Base-by-base conservation (phyloP, 2,888 invertebrate genomes). In the Laothoe populi region DNA sequence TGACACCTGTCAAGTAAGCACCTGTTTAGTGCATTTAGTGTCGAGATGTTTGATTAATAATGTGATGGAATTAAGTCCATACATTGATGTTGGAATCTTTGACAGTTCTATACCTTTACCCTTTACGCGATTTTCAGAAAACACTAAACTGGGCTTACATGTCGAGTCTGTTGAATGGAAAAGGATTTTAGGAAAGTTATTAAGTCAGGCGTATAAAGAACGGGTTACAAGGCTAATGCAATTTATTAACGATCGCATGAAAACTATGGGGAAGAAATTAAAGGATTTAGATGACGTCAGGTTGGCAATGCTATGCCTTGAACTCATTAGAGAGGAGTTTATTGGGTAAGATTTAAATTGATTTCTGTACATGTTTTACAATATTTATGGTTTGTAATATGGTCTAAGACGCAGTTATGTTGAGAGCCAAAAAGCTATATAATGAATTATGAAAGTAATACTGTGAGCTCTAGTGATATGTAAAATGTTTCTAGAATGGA, bases 101-200 rank as follows among this genome's bases (percentile, higher is more conserved):
- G 38, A 10, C 35, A 10, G 10, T 10, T 26, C 4, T 7, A 7
- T 26, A 26, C 26, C 23, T 24, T 53, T 38, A 57, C 19, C 10
- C 0, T 19, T n/a, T n/a, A 57, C 35, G 19, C 13, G 11, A 49
- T 40, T 57, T 73, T 77, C 70, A 95, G 96, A 95, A 60, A 92
- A 94, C 69, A 92, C 95, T 40, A 95, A 95, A 83, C 80, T 94
- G 31, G 95, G 94, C 0, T 82, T 98, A 40, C 87, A 95, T 49
- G 94, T 96, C 8, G 97, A 97, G 87, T 96, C 96, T 0, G 94
- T 95, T 67, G 95, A 95, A 59, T 98, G 98, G 97, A 97, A 97
- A 82, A 88, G 94, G 64, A 91, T 94, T 19, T 87, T 97, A 61
- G 97, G 97, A 0, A 94, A 94, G 72, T 90, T 95, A 40, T 83